Percentiles rank a stretch among this genome's conserved stretches.
phyloP scores from a whole-genome alignment of 2,113 vertebrate species.

The Sapayoa aenigma region DNA sequence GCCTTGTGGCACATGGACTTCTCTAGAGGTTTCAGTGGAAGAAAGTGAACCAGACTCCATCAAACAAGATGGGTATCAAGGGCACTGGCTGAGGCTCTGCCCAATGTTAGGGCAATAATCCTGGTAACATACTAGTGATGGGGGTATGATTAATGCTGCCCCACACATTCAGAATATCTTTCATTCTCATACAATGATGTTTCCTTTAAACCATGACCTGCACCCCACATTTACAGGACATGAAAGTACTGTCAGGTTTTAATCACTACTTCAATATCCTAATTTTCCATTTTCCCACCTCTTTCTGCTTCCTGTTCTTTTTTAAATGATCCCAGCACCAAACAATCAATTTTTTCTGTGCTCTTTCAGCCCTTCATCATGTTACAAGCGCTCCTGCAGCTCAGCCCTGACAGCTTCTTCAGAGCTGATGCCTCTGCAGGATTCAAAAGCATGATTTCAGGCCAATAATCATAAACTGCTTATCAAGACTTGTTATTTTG shows the following conservation, averaged over 20 bases:
- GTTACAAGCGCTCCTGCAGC: neutral
- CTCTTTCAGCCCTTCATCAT: neutral
- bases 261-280: neutral
- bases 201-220: neutral
- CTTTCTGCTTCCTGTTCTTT: neutral
- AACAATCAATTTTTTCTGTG: neutral
- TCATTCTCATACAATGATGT: neutral
- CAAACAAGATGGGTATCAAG: neutral
- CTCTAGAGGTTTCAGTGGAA: neutral
- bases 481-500: neutral
- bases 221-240: neutral
- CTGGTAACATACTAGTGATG: accelerated
- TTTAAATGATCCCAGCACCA: neutral
- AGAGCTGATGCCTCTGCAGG: neutral
- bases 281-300: neutral
- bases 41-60: neutral
- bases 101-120: neutral
- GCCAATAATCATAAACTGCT: neutral
- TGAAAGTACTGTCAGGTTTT: neutral
- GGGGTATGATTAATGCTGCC: neutral
- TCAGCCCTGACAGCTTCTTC: neutral
- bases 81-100: neutral
- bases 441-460: neutral
- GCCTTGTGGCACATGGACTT: neutral
- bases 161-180: neutral